phyloP scores from a whole-genome alignment of 2,888 invertebrate species.

The Dryocosmus kuriphilus region DNA sequence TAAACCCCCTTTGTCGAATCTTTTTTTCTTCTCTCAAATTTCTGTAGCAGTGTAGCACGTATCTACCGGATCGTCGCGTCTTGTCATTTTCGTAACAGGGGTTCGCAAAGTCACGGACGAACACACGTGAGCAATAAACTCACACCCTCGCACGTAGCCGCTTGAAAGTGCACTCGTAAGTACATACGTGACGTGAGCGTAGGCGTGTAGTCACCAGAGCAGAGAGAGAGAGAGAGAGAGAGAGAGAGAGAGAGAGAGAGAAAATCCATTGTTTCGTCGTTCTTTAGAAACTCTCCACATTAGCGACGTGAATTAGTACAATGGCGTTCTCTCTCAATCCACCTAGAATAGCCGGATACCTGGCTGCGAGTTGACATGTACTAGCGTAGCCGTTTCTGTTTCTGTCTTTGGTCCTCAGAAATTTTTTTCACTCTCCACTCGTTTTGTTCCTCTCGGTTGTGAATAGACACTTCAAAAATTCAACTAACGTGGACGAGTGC shows the following conservation, averaged over 20 bases:
- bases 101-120: constrained; percentile 12
- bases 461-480: constrained; percentile 36
- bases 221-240: neutral
- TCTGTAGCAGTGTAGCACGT: constrained; percentile 37
- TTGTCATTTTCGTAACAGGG: constrained; percentile 34
- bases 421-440: constrained; percentile 32
- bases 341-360: constrained; percentile 14
- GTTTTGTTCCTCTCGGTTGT: neutral
- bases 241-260: constrained; percentile 49
- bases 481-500: neutral
- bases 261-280: constrained; percentile 63
- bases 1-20: constrained; percentile 4
- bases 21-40: constrained; percentile 39
- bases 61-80: constrained; percentile 32
- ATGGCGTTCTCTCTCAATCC: constrained; percentile 51
- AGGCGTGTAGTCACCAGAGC: constrained; percentile 14
- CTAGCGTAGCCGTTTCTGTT: neutral
- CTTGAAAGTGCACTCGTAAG: constrained; percentile 38
- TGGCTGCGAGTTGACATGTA: neutral
- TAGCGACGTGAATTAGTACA: constrained; percentile 66
- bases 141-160: constrained; percentile 19
- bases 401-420: constrained; percentile 4
- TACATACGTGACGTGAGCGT: constrained; percentile 41
- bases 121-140: neutral
- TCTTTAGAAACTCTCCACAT: constrained; percentile 66